These are phyloP conservation scores for Microcaecilia unicolor DNA, from an alignment of 2,797 vertebrate genomes.

Conservation along the genomic window DNA sequence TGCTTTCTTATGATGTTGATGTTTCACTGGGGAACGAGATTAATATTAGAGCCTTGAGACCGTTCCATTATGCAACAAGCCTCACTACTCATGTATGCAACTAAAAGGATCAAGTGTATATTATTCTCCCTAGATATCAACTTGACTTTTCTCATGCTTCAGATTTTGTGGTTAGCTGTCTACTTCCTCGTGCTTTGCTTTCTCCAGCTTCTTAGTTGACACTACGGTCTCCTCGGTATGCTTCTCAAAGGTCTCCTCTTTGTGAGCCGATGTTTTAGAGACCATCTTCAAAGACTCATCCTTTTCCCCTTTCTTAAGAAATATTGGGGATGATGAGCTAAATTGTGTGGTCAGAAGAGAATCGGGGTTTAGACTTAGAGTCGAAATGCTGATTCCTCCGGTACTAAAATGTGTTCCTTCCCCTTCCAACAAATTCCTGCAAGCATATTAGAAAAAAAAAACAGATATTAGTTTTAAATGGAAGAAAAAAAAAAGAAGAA, in stretches of 20 bases:
- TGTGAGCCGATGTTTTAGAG: slow-evolving; percentile 58
- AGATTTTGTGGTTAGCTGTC: slow-evolving; percentile 61
- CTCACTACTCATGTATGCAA: slow-evolving; percentile 17
- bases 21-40: slow-evolving; percentile 7
- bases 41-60: slow-evolving; percentile 16
- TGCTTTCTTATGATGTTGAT: no score
- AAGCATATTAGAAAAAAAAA: slow-evolving; percentile 35
- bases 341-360: slow-evolving; percentile 73
- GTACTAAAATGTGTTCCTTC: slow-evolving; percentile 87
- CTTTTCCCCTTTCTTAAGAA: slow-evolving; percentile 68
- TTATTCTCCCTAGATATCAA: slow-evolving; percentile 41
- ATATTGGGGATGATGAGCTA: slow-evolving; percentile 57
- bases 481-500: no score
- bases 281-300: slow-evolving; percentile 58
- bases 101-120: slow-evolving; percentile 35
- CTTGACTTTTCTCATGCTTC: slow-evolving; percentile 16
- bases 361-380: slow-evolving; percentile 48
- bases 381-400: slow-evolving; percentile 51
- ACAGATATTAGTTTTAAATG: slow-evolving; percentile 13
- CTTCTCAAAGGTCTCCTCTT: slow-evolving; percentile 66
- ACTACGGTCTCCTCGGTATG: slow-evolving; percentile 65
- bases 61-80: slow-evolving; percentile 3
- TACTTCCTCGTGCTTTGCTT: slow-evolving; percentile 61
- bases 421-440: slow-evolving; percentile 90
- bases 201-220: slow-evolving; percentile 82